Conservation (phyloP, 2,113 vertebrate genomes). For the Ivindomyrus marchei region DNA sequence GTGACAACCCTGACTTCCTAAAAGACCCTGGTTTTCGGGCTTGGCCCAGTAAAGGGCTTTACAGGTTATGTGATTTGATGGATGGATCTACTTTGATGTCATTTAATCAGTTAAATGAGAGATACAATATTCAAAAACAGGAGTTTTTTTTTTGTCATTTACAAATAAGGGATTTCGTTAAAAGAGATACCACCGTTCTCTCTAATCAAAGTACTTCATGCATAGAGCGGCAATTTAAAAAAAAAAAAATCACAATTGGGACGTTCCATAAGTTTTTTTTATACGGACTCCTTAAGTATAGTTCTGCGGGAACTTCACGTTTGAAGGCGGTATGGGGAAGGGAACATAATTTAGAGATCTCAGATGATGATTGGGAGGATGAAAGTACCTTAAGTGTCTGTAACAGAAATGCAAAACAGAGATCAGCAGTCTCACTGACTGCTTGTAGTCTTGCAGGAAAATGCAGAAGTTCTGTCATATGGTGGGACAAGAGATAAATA, state of each 20-base stretch:
- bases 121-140: not conserved
- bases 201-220: not conserved
- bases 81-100: not conserved
- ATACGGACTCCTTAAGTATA: not conserved
- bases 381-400: not conserved
- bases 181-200: not conserved
- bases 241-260: not conserved
- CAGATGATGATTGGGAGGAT: not conserved
- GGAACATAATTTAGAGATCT: not conserved
- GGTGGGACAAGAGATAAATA: no score
- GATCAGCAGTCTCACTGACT: no score
- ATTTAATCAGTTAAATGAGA: not conserved
- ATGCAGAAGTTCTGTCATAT: no score
- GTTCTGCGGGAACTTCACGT: not conserved
- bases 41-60: not conserved
- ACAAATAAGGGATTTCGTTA: not conserved
- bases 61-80: not conserved
- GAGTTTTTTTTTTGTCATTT: not conserved
- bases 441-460: no score
- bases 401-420: not conserved
- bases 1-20: not conserved
- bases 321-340: not conserved
- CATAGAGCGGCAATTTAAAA: no score
- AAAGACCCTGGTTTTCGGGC: not conserved
- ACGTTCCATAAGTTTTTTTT: not conserved